Percentiles rank a stretch among this genome's conserved stretches.
Evolutionary conservation across 2,113 vertebrate genomes (phyloP).

Genomic region (Dicentrarchus labrax): DNA sequence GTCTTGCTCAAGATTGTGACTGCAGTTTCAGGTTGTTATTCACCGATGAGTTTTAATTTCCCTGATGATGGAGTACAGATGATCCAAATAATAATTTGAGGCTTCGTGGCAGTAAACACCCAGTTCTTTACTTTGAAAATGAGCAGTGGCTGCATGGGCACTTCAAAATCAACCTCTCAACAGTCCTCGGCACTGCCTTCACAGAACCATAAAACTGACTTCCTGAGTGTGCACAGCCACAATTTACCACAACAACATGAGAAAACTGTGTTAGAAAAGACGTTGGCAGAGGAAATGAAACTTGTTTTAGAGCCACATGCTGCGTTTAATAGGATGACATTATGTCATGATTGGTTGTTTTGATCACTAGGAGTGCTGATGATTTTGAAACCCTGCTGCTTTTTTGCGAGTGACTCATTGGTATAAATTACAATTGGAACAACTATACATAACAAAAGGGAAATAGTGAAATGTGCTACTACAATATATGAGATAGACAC

Average conservation of each 20-base stretch:
- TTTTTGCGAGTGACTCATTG: conserved; percentile 2
- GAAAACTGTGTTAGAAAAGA: background rate
- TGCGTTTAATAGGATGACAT: background rate
- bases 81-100: conserved; percentile 39
- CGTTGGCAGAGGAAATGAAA: conserved; percentile 34
- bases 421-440: background rate
- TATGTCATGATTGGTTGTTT: background rate
- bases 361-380: background rate
- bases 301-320: background rate
- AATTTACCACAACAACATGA: background rate
- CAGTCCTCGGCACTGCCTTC: background rate
- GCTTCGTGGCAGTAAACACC: conserved; percentile 31
- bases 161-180: background rate
- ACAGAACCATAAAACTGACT: background rate
- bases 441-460: background rate
- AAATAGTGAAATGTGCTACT: background rate
- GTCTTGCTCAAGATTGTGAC: background rate
- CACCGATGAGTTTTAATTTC: conserved; percentile 47
- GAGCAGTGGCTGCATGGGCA: background rate
- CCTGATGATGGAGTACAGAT: conserved; percentile 18
- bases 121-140: conserved; percentile 11
- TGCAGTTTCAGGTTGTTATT: conserved; percentile 50
- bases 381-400: conserved; percentile 2
- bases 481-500: background rate
- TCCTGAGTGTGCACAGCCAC: background rate